Evolutionary conservation across 1,140 invertebrate species (phyloP), one percentile per base, ranked within the genome.

Genomic region (Tetramorium parvispinum): DNA sequence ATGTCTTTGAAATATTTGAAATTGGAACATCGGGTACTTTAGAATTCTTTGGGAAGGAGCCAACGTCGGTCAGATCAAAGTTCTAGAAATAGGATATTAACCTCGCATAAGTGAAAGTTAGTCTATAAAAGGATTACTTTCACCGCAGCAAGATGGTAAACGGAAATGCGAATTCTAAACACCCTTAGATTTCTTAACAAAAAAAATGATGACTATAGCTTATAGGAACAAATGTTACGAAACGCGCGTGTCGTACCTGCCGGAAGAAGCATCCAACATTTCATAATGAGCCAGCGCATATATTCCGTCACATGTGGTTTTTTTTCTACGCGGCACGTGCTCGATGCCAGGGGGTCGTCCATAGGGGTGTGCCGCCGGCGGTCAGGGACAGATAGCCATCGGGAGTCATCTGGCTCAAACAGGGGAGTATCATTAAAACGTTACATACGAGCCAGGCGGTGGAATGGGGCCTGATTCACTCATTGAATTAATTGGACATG

Each of bases 311-410:
- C 93, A 94, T 94, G 92, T 94, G 92, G 87, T 78, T 91, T 91
- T 91, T 51, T 89, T 85, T 68, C 51, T 65, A 43, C n/a, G 75
- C 83, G 93, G 93, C 94, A 94, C 94, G 94, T 94, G 94, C 92
- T 92, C 86, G 86, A 91, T 92, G 87, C 88, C 87, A 82, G 78
- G 90, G 90, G 87, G 83, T 85, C 77, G 82, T 70, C 46, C 55
- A 43, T 88, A 88, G 85, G 91, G 85, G 91, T 89, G 89, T 91
- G 94, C 92, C 92, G 92, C 87, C 92, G 93, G 92, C 93, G 93
- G 93, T 89, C 88, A 92, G 89, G 93, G 94, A 91, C 94, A 95
- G 94, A 94, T 95, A 94, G 85, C 85, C 92, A 95, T 95, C 94
- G 86, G 89, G 92, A 95, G 94, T 95, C 94, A 94, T 95, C 94